A percentile compares a stretch with the other conserved stretches of the same genome.
Evolutionary conservation across 2,888 invertebrate species (phyloP).

Genomic region (Noctua comes): DNA sequence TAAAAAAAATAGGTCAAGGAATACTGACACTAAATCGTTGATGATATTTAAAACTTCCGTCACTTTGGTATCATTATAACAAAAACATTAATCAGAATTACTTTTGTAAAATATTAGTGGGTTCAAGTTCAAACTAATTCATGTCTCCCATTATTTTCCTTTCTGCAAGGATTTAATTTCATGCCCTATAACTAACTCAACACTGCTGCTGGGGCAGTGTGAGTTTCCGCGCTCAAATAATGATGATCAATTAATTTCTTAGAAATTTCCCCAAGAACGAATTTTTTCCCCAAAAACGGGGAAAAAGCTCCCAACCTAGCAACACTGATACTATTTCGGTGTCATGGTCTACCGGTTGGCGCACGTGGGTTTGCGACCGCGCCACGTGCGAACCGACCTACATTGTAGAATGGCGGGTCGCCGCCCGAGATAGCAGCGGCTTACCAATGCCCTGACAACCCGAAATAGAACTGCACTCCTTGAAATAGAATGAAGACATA

Average conservation of each 20-base stretch:
- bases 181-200: too few relatives aligned
- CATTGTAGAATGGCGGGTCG: conserved; percentile 65
- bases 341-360: conserved; percentile 63
- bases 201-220: too few relatives aligned
- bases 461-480: conserved; percentile 61
- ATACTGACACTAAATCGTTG: not conserved
- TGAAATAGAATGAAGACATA: conserved; percentile 44
- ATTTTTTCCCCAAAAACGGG: not conserved
- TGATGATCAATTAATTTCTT: not conserved
- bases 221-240: not conserved
- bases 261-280: not conserved
- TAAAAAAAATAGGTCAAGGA: not conserved
- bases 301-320: not conserved
- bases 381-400: conserved; percentile 72
- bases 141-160: too few relatives aligned
- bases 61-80: too few relatives aligned
- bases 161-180: too few relatives aligned
- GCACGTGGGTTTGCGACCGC: conserved; percentile 63
- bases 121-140: too few relatives aligned
- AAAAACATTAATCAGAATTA: not conserved
- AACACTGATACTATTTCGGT: conserved; percentile 58
- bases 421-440: conserved; percentile 51
- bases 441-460: conserved; percentile 41
- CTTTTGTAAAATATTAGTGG: too few relatives aligned
- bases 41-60: not conserved